Percentiles rank a stretch among this genome's conserved stretches.
phyloP scores from a whole-genome alignment of 2,113 vertebrate species.

The Rhinopithecus roxellana region DNA sequence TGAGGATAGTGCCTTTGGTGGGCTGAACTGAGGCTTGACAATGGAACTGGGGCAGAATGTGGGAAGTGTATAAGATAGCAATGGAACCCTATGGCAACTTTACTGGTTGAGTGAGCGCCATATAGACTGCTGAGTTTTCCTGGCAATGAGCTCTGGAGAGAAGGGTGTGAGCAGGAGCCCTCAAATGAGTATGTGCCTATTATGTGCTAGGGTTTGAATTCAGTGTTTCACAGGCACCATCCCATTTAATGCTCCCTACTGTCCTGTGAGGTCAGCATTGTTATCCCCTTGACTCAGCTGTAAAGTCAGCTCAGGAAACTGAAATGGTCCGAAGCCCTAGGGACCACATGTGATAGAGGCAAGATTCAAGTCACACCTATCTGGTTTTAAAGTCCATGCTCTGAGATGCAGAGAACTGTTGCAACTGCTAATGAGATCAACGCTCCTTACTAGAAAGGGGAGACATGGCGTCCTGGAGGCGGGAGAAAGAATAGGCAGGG shows the following conservation, averaged over 20 bases:
- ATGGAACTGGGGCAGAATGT: rapidly evolving
- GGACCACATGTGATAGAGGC: neutral
- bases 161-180: neutral
- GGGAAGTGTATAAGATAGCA: rapidly evolving
- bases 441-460: neutral
- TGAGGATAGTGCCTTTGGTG: neutral
- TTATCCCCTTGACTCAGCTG: neutral
- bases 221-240: no score
- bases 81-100: rapidly evolving
- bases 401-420: neutral
- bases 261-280: neutral
- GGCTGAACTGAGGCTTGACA: neutral
- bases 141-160: neutral
- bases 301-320: neutral
- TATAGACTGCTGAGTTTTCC: rapidly evolving
- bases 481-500: neutral
- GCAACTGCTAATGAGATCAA: neutral
- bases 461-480: neutral
- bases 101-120: neutral
- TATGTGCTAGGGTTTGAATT: no score
- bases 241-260: rapidly evolving
- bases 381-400: neutral
- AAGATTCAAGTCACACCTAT: neutral
- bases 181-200: neutral
- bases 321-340: neutral